phyloP scores from a whole-genome alignment of 2,797 vertebrate genomes.

The Phyllotis vaccarum region DNA sequence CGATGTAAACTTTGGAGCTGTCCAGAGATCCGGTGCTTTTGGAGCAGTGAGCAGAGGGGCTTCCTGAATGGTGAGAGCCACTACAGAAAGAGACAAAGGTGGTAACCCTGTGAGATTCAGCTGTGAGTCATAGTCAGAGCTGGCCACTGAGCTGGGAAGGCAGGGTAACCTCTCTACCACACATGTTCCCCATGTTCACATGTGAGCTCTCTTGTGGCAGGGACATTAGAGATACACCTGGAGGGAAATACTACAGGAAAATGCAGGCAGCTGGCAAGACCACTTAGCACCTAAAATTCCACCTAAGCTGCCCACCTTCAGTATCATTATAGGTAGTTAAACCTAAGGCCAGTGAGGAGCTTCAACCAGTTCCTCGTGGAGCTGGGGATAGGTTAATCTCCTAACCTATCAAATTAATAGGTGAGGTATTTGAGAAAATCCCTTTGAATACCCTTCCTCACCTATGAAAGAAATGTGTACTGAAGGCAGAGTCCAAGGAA shows the following conservation, averaged over 20 bases:
- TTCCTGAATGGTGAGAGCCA: constrained; percentile 95
- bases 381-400: background rate
- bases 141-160: background rate
- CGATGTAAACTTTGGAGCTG: constrained; percentile 95
- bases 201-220: background rate
- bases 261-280: background rate
- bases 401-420: background rate
- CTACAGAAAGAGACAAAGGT: constrained; percentile 84
- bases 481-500: background rate
- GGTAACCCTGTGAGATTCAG: background rate
- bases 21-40: constrained; percentile 93
- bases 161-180: accelerated
- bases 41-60: constrained; percentile 93
- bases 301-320: constrained; percentile 1
- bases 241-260: background rate
- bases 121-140: accelerated
- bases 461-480: background rate
- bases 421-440: background rate
- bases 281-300: background rate
- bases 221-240: background rate
- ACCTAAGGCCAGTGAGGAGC: constrained; percentile 51
- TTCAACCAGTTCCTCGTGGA: background rate
- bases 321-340: background rate
- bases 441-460: background rate
- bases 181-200: accelerated